phyloP scores from a whole-genome alignment of 2,888 invertebrate species.

The Microchrysa polita region DNA sequence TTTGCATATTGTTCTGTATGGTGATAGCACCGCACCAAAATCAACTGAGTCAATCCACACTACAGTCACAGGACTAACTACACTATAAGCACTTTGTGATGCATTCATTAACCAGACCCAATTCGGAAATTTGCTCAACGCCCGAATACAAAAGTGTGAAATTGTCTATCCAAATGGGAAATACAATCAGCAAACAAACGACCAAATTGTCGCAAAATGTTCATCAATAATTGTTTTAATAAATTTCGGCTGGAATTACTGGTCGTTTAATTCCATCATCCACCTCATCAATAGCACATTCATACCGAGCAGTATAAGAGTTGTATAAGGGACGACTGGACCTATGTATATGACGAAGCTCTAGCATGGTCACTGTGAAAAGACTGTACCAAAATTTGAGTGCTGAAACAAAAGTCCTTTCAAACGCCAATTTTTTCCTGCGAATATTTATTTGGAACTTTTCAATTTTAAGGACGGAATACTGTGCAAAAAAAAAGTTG shows the following conservation, averaged over 20 bases:
- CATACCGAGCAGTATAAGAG: constrained; percentile 5
- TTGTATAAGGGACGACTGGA: background rate
- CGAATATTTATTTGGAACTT: too few relatives aligned
- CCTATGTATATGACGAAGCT: background rate
- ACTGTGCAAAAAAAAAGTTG: too few relatives aligned
- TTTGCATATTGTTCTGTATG: constrained; percentile 11
- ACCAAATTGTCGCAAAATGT: constrained; percentile 44
- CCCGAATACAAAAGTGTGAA: constrained; percentile 41
- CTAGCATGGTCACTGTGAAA: too few relatives aligned
- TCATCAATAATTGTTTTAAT: constrained; percentile 45
- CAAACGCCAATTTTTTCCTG: too few relatives aligned
- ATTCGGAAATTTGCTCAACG: constrained; percentile 28
- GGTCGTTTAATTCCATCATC: constrained; percentile 45
- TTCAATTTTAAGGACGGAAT: too few relatives aligned
- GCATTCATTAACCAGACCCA: constrained; percentile 30
- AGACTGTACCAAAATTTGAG: too few relatives aligned
- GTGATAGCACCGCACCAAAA: too few relatives aligned
- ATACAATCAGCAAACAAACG: constrained; percentile 44
- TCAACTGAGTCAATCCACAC: constrained; percentile 5
- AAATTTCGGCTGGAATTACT: constrained; percentile 42
- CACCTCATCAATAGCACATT: constrained; percentile 13
- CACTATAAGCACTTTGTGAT: constrained; percentile 21
- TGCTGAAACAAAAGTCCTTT: too few relatives aligned
- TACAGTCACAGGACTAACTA: too few relatives aligned
- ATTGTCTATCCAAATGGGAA: constrained; percentile 44